These are phyloP conservation scores for Chaetodon trifasciatus DNA, from an alignment of 2,797 vertebrate genomes.

Conservation along the genomic window DNA sequence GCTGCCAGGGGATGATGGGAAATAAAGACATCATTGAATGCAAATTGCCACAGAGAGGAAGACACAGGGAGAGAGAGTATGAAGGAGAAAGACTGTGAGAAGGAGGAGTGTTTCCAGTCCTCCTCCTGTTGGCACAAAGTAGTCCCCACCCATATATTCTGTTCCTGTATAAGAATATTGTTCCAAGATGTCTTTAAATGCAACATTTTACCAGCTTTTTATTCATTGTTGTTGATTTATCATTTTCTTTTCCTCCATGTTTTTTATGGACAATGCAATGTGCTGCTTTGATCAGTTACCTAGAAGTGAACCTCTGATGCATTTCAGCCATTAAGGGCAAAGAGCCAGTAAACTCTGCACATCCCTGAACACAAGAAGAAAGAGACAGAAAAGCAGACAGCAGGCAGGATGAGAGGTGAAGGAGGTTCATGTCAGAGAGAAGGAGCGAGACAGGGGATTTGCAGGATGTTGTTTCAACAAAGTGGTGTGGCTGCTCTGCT, in stretches of 20 bases:
- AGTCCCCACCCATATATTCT: background rate
- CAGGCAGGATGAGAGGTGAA: constrained; percentile 13
- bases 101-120: constrained; percentile 28
- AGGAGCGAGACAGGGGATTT: background rate
- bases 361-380: constrained; percentile 2
- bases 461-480: constrained; percentile 44
- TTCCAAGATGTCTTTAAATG: constrained; percentile 2
- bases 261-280: background rate
- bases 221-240: background rate
- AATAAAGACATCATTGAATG: constrained; percentile 78
- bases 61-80: constrained; percentile 13
- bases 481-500: constrained; percentile 26
- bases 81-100: constrained; percentile 6
- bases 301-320: background rate
- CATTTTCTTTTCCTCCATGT: background rate
- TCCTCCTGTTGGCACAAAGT: constrained; percentile 27
- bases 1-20: constrained; percentile 72
- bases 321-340: background rate
- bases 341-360: background rate
- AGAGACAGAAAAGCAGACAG: background rate
- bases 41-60: constrained; percentile 56
- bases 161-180: background rate
- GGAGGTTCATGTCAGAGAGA: constrained; percentile 11
- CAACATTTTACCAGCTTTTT: background rate
- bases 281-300: background rate